A percentile compares a stretch with the other conserved stretches of the same genome.
Conservation (phyloP, 2,113 vertebrate genomes). For the Canis aureus region DNA sequence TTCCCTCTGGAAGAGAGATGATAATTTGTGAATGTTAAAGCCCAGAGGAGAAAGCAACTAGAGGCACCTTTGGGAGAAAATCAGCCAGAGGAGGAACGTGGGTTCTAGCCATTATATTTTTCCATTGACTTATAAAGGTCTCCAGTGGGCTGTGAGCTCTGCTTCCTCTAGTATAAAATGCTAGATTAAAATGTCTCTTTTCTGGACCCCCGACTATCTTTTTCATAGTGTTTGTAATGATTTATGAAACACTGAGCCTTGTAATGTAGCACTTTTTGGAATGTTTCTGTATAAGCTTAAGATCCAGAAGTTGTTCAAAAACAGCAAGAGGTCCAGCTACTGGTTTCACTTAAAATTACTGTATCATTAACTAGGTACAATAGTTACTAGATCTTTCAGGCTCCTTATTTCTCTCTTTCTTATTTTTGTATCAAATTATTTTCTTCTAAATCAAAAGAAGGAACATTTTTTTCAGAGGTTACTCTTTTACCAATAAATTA, state of each 20-base stretch:
- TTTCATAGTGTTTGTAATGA: neutral
- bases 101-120: neutral
- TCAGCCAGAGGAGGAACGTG: neutral
- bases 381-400: neutral
- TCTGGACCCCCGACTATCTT: neutral
- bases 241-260: neutral
- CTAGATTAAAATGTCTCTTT: neutral
- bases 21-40: neutral
- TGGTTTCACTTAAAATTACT: neutral
- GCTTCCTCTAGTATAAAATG: neutral
- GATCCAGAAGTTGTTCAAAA: neutral
- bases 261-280: neutral
- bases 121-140: neutral
- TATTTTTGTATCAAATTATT: neutral
- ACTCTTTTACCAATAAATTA: neutral
- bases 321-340: neutral
- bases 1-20: slow-evolving; percentile 11
- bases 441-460: neutral
- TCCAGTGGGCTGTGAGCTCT: neutral
- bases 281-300: neutral
- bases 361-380: neutral
- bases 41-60: neutral
- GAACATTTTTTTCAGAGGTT: neutral
- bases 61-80: neutral
- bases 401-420: neutral